Base-by-base conservation (phyloP, 2,888 invertebrate genomes). In the Pseudococcus viburni region DNA sequence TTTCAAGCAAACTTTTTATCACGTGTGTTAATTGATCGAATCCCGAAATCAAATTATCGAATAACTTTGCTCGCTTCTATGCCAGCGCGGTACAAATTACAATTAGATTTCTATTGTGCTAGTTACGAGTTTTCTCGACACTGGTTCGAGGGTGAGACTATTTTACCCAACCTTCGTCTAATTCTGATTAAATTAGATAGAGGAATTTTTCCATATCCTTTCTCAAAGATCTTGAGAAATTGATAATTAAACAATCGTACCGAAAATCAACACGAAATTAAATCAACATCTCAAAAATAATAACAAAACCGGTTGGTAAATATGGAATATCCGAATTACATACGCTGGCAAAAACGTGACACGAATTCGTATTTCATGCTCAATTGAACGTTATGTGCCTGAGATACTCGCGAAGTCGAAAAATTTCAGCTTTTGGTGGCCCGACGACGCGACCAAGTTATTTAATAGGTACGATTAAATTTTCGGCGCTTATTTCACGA, bases 1-100 rank as follows among this genome's bases (percentile, higher is more conserved):
- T 42, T 42, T 42, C 48, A 15, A 12, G 15, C 15, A 51, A 39
- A 77, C 39, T 77, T 42, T 42, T 42, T 77, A 77, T 77, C 77
- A 77, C 77, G n/a, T 42, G 77, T 42, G 26, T 77, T 33, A 77
- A 77, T 77, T 77, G 77, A 77, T 77, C 42, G n/a, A 77, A 77
- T 77, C 26, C 17, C 39, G n/a, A 77, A 77, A 77, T 77, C 17
- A n/a, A 77, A 77, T 77, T 77, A 77, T 77, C 77, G n/a, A 73
- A 26, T 51, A 33, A 33, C 26, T 11, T 77, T 39, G 39, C 77
- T 77, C 39, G 17, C n/a, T 39, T 39, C 77, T 6, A 12, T 6
- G 33, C 17, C 26, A 33, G 26, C 26, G 3, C 26, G 26, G 26
- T 33, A 33, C 26, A 33, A 33, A 33, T 33, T 33, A n/a, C 77